Conservation (phyloP, 2,797 vertebrate species). For the Macropus fuliginosus region DNA sequence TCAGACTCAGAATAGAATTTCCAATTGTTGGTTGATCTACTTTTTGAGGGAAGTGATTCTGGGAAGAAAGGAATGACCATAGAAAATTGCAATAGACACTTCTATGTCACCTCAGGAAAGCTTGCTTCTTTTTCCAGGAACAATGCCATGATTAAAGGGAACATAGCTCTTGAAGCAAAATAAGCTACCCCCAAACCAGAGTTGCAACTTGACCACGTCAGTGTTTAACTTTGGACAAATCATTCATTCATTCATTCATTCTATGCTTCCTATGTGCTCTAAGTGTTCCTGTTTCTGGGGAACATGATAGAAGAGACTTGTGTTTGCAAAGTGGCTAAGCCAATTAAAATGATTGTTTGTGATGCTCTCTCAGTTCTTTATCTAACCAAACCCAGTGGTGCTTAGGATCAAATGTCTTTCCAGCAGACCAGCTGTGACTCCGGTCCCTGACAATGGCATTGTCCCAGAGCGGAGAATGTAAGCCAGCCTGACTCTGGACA, state of each 20-base stretch:
- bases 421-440: background rate
- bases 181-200: background rate
- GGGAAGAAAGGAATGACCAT: background rate
- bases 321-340: background rate
- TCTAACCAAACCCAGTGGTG: background rate
- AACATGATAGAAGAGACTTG: background rate
- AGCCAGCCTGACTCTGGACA: background rate
- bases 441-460: background rate
- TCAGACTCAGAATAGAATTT: background rate
- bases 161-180: background rate
- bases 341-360: constrained; percentile 25
- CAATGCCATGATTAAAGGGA: background rate
- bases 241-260: constrained; percentile 32
- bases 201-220: constrained; percentile 5
- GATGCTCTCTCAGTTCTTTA: background rate
- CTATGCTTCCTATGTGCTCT: background rate
- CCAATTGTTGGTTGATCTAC: background rate
- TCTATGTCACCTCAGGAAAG: background rate
- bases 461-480: background rate
- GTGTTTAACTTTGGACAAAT: constrained; percentile 31
- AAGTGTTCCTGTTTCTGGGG: background rate
- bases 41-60: background rate
- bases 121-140: constrained; percentile 15
- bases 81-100: background rate
- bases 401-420: background rate